Evolutionary conservation across 2,888 invertebrate genomes (phyloP).

Genomic region (Heteromyza rotundicornis): DNA sequence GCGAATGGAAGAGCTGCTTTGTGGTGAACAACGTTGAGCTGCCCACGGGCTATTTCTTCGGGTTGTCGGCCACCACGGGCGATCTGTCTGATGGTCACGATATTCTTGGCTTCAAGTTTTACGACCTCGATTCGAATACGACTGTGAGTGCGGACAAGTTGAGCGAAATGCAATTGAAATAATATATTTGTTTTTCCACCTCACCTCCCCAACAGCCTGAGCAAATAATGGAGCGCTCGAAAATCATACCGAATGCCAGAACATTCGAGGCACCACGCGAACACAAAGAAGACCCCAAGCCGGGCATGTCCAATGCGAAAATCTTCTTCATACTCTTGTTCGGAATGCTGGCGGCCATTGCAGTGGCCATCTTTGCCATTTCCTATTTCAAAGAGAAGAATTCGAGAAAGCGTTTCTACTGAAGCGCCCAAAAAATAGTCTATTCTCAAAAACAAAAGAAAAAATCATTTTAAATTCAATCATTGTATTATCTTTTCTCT

Average conservation of each 20-base stretch:
- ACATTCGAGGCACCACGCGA: conserved; percentile 91
- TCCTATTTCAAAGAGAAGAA: conserved; percentile 94
- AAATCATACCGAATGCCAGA: conserved; percentile 88
- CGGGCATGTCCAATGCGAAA: conserved; percentile 87
- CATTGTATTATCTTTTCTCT: no score
- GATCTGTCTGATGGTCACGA: conserved; percentile 97
- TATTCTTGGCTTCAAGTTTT: conserved; percentile 87
- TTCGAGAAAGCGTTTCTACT: conserved; percentile 80
- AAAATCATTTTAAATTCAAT: no score
- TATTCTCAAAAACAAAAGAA: no score
- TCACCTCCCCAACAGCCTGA: conserved; percentile 42
- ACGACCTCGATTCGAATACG: conserved; percentile 83
- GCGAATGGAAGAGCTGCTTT: conserved; percentile 94
- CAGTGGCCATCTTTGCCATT: conserved; percentile 84
- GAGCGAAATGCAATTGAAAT: not conserved
- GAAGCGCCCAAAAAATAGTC: no score
- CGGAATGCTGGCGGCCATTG: conserved; percentile 82
- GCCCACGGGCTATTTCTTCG: conserved; percentile 95
- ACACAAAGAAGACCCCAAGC: conserved; percentile 86
- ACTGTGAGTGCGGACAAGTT: conserved; percentile 49
- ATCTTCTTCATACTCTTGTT: conserved; percentile 87
- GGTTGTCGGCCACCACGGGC: conserved; percentile 94
- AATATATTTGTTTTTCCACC: conserved; percentile 15
- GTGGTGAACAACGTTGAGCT: conserved; percentile 85
- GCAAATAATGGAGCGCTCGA: conserved; percentile 70